Evolutionary conservation across 2,797 vertebrate genomes (phyloP).

Genomic region (Rhinophrynus dorsalis): DNA sequence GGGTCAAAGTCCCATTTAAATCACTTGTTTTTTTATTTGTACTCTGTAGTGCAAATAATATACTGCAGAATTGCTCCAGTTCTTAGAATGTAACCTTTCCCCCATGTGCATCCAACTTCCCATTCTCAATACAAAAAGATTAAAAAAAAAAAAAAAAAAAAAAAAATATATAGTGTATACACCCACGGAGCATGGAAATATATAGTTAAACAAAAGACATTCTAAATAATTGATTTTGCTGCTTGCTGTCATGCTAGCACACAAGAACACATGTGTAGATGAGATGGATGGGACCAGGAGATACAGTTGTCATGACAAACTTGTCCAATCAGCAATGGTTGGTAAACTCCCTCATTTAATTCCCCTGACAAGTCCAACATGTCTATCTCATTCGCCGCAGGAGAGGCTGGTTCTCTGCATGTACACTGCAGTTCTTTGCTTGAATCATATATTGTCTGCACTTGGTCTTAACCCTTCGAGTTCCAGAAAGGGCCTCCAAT

Average conservation of each 20-base stretch:
- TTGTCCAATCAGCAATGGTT: conserved; percentile 9
- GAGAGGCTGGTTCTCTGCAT: conserved; percentile 5
- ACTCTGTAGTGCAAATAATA: too few relatives aligned
- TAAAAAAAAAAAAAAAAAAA: too few relatives aligned
- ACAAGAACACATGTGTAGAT: neutral
- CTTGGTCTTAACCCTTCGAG: neutral
- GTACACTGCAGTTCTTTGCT: conserved; percentile 21
- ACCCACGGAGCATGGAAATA: neutral
- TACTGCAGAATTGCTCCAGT: too few relatives aligned
- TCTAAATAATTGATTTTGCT: neutral
- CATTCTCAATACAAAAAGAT: too few relatives aligned
- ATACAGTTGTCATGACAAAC: conserved; percentile 40
- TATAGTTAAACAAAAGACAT: neutral
- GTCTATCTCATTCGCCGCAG: neutral
- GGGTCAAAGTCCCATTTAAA: too few relatives aligned
- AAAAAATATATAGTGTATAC: too few relatives aligned
- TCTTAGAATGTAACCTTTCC: too few relatives aligned
- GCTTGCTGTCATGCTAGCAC: neutral
- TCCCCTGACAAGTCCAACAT: conserved; percentile 19
- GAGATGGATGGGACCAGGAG: neutral
- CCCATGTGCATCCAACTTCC: too few relatives aligned
- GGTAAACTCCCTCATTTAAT: conserved; percentile 35
- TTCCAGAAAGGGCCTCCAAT: too few relatives aligned
- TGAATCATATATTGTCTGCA: conserved; percentile 13
- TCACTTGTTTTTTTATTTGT: too few relatives aligned